Conservation (phyloP, 2,113 vertebrate species). For the Pomatostomus ruficeps region DNA sequence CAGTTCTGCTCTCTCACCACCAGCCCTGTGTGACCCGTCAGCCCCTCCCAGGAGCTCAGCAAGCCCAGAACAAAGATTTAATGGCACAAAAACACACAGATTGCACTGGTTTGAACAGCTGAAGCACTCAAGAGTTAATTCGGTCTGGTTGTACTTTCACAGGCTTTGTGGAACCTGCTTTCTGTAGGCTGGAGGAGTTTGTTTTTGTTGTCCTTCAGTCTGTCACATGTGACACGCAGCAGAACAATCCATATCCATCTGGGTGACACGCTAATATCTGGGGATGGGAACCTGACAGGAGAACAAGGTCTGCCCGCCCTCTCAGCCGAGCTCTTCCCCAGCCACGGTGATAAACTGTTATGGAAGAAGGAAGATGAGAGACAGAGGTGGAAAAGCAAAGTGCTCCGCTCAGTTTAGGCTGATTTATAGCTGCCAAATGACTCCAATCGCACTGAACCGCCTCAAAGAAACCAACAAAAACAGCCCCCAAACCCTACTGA, state of each 20-base stretch:
- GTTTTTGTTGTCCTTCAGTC: neutral
- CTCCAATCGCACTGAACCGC: neutral
- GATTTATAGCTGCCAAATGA: neutral
- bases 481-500: neutral
- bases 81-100: neutral
- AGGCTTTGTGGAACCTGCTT: neutral
- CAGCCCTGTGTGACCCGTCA: neutral
- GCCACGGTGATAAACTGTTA: neutral
- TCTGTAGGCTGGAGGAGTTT: neutral
- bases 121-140: neutral
- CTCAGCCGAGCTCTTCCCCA: neutral
- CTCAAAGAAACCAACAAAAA: neutral
- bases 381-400: neutral
- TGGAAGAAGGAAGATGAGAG: neutral
- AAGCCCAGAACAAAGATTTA: neutral
- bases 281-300: neutral
- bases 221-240: neutral
- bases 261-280: neutral
- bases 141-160: accelerated
- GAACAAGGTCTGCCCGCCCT: neutral
- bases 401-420: neutral
- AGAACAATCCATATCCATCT: neutral
- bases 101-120: neutral
- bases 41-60: neutral
- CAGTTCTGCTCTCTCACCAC: neutral